phyloP scores from a whole-genome alignment of 2,888 invertebrate genomes.

The Crematogaster levior region DNA sequence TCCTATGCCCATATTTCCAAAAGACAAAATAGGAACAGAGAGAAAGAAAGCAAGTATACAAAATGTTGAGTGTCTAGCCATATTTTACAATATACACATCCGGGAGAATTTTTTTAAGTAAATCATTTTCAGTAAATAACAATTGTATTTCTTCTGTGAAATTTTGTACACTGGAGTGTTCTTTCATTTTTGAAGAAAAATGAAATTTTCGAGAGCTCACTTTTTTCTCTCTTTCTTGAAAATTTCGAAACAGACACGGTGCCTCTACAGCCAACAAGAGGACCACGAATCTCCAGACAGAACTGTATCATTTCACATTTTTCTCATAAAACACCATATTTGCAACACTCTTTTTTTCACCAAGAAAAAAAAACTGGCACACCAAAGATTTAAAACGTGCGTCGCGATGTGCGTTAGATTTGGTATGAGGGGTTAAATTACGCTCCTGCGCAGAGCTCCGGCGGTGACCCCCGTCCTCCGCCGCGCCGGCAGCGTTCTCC shows the following conservation, averaged over 20 bases:
- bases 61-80: neutral
- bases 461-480: slow-evolving; percentile 23
- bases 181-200: neutral
- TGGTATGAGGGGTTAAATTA: slow-evolving; percentile 49
- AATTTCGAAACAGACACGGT: neutral
- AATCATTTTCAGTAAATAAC: neutral
- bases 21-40: neutral
- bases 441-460: slow-evolving; percentile 45
- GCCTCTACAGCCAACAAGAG: neutral
- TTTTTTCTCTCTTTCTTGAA: neutral
- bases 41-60: neutral
- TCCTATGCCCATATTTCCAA: neutral
- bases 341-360: neutral
- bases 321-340: neutral
- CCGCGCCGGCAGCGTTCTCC: slow-evolving; percentile 31
- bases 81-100: neutral
- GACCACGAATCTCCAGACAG: neutral
- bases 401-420: slow-evolving; percentile 17
- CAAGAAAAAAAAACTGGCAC: neutral
- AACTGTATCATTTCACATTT: neutral
- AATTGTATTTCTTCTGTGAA: neutral
- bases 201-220: neutral
- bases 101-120: neutral
- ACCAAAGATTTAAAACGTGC: neutral
- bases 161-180: neutral